Base-by-base conservation (phyloP, 2,888 invertebrate genomes). In the Megastigmus dorsalis region DNA sequence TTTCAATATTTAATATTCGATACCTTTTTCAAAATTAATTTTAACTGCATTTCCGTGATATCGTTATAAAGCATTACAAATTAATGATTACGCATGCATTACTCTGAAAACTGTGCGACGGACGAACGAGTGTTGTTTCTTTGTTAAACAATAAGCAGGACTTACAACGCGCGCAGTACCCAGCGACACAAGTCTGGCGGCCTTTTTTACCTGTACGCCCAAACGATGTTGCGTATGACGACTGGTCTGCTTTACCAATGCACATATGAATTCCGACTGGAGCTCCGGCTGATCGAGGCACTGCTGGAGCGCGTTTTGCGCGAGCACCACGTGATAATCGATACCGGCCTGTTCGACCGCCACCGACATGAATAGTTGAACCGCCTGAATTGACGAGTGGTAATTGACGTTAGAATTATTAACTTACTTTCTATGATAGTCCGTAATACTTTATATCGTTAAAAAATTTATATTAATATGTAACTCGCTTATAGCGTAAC, bases 301-400 rank as follows among this genome's bases (percentile, higher is more conserved):
- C 88, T 96, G 95, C 85, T 96, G 95, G 71, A 99, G 91, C 36
- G 98, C 96, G 89, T 97, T 97, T 91, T 98, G 98, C 15, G 98
- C 98, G 76, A 99, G 91, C 75, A 96, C 96, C 84, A 99, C 97
- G 89, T 99, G 98, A 89, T 98, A 97, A 90, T 99, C 98, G 82
- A 98, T 95, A 85, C 97, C 96, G 67, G 97, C 95, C 84, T 96
- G 95, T 89, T 98, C 97, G 80, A 99, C 95, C 52, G 96, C 94
- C 78, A 98, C 97, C 2, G 97, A 97, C 93, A 96, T 97, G 90
- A 98, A 99, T 79, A 98, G 91, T 86, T 98, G 97, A 80, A 97
- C 95, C 88, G 97, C 96, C 96, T 97, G 90, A 57, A 63, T 63
- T 41, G 6, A 26, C 13, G 15, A 48, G 20, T 1, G 18, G n/a